These are phyloP conservation scores for Chelon auratus DNA, from an alignment of 2,797 vertebrate genomes.

Conservation along the genomic window DNA sequence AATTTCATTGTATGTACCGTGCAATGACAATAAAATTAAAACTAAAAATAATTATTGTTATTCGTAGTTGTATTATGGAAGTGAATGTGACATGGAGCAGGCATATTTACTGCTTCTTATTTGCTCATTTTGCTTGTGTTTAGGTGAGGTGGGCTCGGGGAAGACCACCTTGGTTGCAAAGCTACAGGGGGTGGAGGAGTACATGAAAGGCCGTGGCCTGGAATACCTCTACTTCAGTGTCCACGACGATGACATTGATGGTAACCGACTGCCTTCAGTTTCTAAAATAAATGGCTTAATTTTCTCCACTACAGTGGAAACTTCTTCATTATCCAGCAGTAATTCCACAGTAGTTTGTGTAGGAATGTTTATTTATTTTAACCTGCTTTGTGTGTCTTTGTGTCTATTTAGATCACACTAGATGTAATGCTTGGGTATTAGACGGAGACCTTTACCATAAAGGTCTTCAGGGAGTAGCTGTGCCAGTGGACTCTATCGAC, in stretches of 20 bases:
- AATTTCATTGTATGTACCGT: too few relatives aligned
- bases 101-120: background rate
- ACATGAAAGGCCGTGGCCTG: constrained; percentile 97
- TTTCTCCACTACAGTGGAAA: background rate
- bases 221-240: constrained; percentile 98
- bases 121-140: constrained; percentile 27
- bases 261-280: constrained; percentile 77
- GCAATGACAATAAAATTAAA: too few relatives aligned
- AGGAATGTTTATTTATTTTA: background rate
- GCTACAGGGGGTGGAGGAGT: constrained; percentile 95
- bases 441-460: constrained; percentile 99
- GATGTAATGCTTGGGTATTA: constrained; percentile 98
- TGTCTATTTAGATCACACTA: constrained; percentile 89
- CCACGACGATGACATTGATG: constrained; percentile 97
- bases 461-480: constrained; percentile 95
- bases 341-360: background rate
- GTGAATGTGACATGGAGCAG: background rate
- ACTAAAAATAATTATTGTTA: background rate
- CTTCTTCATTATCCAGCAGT: background rate
- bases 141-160: constrained; percentile 97
- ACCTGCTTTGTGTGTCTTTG: constrained; percentile 17
- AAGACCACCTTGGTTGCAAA: constrained; percentile 98
- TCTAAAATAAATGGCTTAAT: background rate
- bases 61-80: background rate
- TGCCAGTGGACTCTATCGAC: constrained; percentile 89